Base-by-base conservation (phyloP, 2,113 vertebrate species). In the Haemorhous mexicanus region DNA sequence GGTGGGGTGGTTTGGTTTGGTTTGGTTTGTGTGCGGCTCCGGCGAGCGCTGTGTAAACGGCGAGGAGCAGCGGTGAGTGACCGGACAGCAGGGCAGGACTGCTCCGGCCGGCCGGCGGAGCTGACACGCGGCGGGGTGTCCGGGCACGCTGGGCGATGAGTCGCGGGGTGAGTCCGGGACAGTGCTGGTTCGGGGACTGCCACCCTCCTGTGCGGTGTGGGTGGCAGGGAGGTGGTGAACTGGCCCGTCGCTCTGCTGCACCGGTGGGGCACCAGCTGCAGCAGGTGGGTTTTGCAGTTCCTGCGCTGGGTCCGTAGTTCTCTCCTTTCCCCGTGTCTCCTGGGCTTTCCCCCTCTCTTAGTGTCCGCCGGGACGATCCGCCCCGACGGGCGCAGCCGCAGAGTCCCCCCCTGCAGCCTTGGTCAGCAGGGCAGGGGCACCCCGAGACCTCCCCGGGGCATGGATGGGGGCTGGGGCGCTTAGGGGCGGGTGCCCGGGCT, bases 41-140 rank as follows among this genome's bases (percentile, higher is more conserved):
- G 33, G 28, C 0, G 23, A 74, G 33, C 2, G 32, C 11, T 0
- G 72, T 1, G 44, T 0, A 2, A 28, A 41, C 37, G 35, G 41
- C 0, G 6, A 16, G 21, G 43, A 30, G 13, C 14, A 2, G 59
- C 7, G 67, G 83, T 70, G 50, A 88, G 93, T 74, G 89, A 46
- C 8, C 27, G 50, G 43, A 4, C 27, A 73, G 76, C 15, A 2
- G 44, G 61, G 12, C 28, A 39, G 53, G 13, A 61, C 17, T 6
- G 37, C 3, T 13, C 26, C 3, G 37, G 7, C 23, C 18, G 44
- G 22, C 35, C 26, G 26, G 17, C 26, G 37, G 62, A 6, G 33
- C 27, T 35, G n/a, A n/a, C 43, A 23, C 24, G 8, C 28, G 12
- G 22, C 8, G 13, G 76, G 6, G 41, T 35, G 37, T 49, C n/a